phyloP scores from a whole-genome alignment of 2,888 invertebrate species.

The Spicauda simplicius region DNA sequence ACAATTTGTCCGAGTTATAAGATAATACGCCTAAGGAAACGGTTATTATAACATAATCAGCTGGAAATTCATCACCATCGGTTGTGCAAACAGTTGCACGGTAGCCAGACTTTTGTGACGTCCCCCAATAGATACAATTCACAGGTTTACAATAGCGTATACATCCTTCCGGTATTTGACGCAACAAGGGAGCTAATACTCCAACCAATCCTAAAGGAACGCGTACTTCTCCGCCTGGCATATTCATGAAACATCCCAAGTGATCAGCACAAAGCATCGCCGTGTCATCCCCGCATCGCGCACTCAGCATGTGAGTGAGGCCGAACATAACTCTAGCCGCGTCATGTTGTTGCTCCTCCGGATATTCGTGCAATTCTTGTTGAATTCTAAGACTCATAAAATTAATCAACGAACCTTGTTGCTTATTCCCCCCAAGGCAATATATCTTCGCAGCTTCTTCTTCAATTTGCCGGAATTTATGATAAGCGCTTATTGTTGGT shows the following conservation, averaged over 20 bases:
- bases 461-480: constrained; percentile 87
- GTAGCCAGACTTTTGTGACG: constrained; percentile 75
- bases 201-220: constrained; percentile 88
- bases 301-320: constrained; percentile 85
- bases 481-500: constrained; percentile 86
- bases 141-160: constrained; percentile 89
- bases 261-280: constrained; percentile 72
- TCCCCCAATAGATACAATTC: constrained; percentile 88
- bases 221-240: constrained; percentile 85
- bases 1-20: constrained; percentile 86
- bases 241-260: constrained; percentile 74
- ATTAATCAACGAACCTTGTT: constrained; percentile 87
- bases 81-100: constrained; percentile 86
- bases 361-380: constrained; percentile 87
- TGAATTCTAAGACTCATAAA: constrained; percentile 88
- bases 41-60: constrained; percentile 92
- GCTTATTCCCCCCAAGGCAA: constrained; percentile 84
- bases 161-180: constrained; percentile 86
- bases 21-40: constrained; percentile 91
- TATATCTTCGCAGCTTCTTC: constrained; percentile 86
- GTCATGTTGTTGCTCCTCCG: constrained; percentile 88
- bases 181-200: constrained; percentile 86
- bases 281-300: constrained; percentile 87
- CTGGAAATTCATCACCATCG: constrained; percentile 88
- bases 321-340: constrained; percentile 88